A percentile compares a stretch with the other conserved stretches of the same genome.
Conservation (phyloP, 1,140 invertebrate genomes). For the Caenorhabditis brenneri region DNA sequence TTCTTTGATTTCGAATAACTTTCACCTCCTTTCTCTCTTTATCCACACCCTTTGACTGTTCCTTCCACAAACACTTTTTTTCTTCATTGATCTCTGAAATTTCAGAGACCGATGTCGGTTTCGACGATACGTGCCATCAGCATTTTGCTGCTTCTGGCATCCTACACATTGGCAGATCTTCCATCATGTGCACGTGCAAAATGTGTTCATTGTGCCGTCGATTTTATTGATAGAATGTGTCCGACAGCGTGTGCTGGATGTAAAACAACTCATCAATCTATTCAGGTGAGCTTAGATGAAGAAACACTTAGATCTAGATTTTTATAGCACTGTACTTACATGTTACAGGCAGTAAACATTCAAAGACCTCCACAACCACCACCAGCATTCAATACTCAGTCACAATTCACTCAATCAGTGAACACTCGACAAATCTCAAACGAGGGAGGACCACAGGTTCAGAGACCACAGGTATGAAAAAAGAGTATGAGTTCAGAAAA, state of each 20-base stretch:
- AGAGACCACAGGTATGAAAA: background rate
- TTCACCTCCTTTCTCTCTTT: background rate
- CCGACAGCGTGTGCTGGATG: constrained; percentile 46
- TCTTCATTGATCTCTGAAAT: background rate
- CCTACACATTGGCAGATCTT: constrained; percentile 37
- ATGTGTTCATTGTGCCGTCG: constrained; percentile 51
- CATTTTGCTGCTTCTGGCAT: constrained; percentile 19
- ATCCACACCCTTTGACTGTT: background rate
- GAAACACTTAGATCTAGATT: no score
- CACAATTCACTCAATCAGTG: constrained; percentile 13
- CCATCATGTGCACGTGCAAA: constrained; percentile 49
- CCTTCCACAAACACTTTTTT: background rate
- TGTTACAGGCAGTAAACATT: background rate
- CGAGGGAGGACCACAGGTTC: constrained; percentile 21
- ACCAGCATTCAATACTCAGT: constrained; percentile 10
- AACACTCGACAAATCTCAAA: constrained; percentile 18
- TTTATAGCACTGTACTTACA: no score
- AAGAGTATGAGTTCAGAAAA: no score
- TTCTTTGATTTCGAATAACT: background rate
- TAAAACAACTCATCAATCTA: background rate
- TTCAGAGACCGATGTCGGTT: background rate
- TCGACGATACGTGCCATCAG: constrained; percentile 28
- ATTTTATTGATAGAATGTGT: constrained; percentile 54
- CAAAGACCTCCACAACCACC: constrained; percentile 20
- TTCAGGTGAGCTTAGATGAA: background rate